Conservation (phyloP, 2,888 invertebrate species). For the Athrips mouffetella region DNA sequence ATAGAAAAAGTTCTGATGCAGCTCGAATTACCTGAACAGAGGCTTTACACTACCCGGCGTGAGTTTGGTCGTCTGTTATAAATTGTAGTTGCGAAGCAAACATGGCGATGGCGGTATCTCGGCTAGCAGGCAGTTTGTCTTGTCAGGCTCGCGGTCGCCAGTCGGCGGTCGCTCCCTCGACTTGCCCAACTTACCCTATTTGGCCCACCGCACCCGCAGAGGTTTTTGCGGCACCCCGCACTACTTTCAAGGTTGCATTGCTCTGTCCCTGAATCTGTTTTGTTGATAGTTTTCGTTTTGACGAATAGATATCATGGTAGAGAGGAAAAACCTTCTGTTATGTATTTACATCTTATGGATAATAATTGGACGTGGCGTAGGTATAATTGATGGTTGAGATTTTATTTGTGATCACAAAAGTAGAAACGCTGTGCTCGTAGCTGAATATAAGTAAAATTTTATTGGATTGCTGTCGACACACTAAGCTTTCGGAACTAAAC, state of each 20-base stretch:
- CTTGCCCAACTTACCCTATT: background rate
- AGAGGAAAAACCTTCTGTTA: background rate
- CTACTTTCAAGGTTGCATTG: background rate
- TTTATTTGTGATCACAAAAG: background rate
- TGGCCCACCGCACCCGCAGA: background rate
- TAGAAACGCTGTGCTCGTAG: too few relatives aligned
- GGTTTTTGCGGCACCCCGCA: background rate
- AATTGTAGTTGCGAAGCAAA: constrained; percentile 1
- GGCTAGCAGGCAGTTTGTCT: constrained; percentile 16
- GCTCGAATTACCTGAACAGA: too few relatives aligned
- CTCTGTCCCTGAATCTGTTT: background rate
- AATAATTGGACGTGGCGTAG: too few relatives aligned
- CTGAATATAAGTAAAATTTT: too few relatives aligned
- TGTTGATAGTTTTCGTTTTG: background rate
- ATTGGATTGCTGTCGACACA: too few relatives aligned
- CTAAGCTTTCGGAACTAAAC: too few relatives aligned
- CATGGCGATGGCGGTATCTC: constrained; percentile 16
- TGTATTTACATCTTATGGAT: too few relatives aligned
- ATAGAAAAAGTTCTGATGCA: too few relatives aligned
- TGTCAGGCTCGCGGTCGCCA: constrained; percentile 10
- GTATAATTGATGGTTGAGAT: background rate
- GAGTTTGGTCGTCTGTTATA: background rate
- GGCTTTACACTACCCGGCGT: too few relatives aligned
- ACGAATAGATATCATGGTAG: background rate
- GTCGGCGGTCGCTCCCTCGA: background rate